A percentile compares a stretch with the other conserved stretches of the same genome.
These are phyloP conservation scores for Syrphus vitripennis DNA, from an alignment of 2,888 invertebrate species.

Conservation along the genomic window DNA sequence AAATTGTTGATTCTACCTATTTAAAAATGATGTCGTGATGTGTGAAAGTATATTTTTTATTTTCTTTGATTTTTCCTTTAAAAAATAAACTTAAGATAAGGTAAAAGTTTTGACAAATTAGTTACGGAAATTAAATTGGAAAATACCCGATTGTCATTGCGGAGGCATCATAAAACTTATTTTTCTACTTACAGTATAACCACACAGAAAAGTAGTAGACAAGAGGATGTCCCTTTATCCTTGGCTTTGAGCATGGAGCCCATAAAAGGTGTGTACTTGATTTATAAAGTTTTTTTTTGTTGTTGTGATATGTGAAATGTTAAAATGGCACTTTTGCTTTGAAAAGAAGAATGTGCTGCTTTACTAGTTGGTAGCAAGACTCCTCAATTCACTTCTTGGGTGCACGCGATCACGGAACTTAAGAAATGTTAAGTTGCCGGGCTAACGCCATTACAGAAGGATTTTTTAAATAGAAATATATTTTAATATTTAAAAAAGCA, in stretches of 20 bases:
- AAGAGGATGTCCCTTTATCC: background rate
- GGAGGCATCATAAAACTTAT: slow-evolving; percentile 38
- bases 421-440: too few relatives aligned
- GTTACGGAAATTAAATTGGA: slow-evolving; percentile 65
- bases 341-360: background rate
- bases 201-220: background rate
- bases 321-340: background rate
- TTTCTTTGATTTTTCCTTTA: background rate
- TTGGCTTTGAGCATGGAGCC: background rate
- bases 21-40: background rate
- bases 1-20: background rate
- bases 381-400: too few relatives aligned
- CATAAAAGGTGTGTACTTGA: background rate
- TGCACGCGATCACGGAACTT: too few relatives aligned
- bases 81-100: slow-evolving; percentile 3
- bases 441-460: too few relatives aligned
- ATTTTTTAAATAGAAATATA: too few relatives aligned
- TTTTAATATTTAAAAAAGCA: too few relatives aligned
- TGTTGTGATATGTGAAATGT: background rate
- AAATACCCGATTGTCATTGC: slow-evolving; percentile 44
- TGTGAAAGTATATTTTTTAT: background rate
- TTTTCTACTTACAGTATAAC: background rate
- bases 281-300: background rate
- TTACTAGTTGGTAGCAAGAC: too few relatives aligned
- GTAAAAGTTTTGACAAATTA: slow-evolving; percentile 57